These are phyloP conservation scores for Hydrozoanthus tunicans DNA, from an alignment of 64 coral and sea anemone species.

Conservation along the genomic window DNA sequence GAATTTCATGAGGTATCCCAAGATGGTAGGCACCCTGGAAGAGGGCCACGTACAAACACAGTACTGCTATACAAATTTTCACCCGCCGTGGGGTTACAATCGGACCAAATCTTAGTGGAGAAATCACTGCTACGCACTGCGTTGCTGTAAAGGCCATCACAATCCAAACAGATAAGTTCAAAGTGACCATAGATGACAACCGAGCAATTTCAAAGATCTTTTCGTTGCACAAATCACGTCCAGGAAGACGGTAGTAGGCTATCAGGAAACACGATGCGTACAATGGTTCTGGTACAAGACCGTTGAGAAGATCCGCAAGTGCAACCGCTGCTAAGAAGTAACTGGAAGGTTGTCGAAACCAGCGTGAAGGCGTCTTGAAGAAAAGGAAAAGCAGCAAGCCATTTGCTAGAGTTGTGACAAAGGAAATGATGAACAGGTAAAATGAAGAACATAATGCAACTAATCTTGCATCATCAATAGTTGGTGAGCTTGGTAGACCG, in stretches of 20 bases:
- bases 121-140: too few relatives aligned
- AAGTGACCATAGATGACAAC: constrained; percentile 28
- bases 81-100: too few relatives aligned
- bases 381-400: constrained; percentile 57
- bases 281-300: constrained; percentile 8
- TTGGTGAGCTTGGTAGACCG: not conserved
- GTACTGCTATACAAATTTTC: too few relatives aligned
- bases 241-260: not conserved
- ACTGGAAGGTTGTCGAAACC: constrained; percentile 33
- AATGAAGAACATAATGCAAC: not conserved
- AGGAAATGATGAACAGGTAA: not conserved
- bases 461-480: not conserved
- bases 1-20: constrained; percentile 35
- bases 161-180: constrained; percentile 7
- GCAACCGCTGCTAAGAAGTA: constrained; percentile 33
- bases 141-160: too few relatives aligned
- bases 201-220: constrained; percentile 2
- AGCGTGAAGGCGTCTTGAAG: constrained; percentile 30
- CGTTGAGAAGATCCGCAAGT: constrained; percentile 13
- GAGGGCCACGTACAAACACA: too few relatives aligned
- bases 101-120: too few relatives aligned
- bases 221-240: not conserved
- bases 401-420: constrained; percentile 25
- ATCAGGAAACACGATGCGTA: constrained; percentile 18
- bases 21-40: constrained; percentile 30